phyloP scores from a whole-genome alignment of 2,797 vertebrate genomes.

The Lacerta bilineata region DNA sequence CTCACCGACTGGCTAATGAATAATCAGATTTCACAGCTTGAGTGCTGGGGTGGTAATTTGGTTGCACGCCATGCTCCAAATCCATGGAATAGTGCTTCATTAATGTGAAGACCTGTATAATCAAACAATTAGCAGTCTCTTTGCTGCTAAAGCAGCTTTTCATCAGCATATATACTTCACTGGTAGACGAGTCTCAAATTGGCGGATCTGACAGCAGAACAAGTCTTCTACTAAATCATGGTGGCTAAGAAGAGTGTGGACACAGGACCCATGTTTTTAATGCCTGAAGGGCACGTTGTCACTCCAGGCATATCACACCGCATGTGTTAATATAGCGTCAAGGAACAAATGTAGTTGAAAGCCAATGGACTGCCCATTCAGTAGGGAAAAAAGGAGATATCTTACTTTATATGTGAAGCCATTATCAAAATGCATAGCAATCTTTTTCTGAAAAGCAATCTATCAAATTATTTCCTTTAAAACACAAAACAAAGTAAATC shows the following conservation, averaged over 20 bases:
- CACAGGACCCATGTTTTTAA: conserved; percentile 44
- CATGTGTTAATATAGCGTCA: not conserved
- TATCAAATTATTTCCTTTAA: not conserved
- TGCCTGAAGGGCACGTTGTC: conserved; percentile 45
- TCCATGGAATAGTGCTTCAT: conserved; percentile 98
- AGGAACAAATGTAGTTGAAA: conserved; percentile 32
- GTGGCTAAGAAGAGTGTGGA: conserved; percentile 60
- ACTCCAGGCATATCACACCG: not conserved
- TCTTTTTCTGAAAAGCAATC: not conserved
- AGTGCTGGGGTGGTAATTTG: conserved; percentile 98
- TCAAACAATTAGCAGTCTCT: conserved; percentile 98
- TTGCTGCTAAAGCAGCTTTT: conserved; percentile 90
- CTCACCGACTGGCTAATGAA: conserved; percentile 99
- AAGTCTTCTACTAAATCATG: conserved; percentile 68
- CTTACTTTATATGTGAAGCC: not conserved
- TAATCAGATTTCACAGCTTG: conserved; percentile 99
- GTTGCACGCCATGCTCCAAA: conserved; percentile 96
- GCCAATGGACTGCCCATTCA: conserved; percentile 37
- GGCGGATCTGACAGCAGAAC: conserved; percentile 77
- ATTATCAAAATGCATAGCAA: conserved; percentile 17
- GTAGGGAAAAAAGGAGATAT: conserved; percentile 28
- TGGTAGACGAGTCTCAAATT: conserved; percentile 84
- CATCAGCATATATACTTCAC: conserved; percentile 90
- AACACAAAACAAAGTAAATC: not conserved
- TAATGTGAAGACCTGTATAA: conserved; percentile 99